Evolutionary conservation across 2,888 invertebrate genomes (phyloP).

Genomic region (Lepidocyrtoides sp.): DNA sequence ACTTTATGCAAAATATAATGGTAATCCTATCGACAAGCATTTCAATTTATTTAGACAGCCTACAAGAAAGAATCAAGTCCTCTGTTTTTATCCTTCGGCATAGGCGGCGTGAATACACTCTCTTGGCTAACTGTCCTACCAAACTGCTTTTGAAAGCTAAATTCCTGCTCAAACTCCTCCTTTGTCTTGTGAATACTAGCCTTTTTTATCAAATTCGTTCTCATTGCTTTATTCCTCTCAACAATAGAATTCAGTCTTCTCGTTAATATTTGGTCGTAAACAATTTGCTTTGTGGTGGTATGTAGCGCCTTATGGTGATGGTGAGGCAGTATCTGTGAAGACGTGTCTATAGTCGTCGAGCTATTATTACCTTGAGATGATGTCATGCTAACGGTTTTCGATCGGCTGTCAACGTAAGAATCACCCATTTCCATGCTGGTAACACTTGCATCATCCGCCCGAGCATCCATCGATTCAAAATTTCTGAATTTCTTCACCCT

Average conservation of each 20-base stretch:
- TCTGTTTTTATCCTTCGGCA: slow-evolving; percentile 55
- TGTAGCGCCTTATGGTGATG: too few species aligned
- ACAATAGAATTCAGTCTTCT: slow-evolving; percentile 79
- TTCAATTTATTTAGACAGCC: too few species aligned
- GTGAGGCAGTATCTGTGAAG: slow-evolving; percentile 42
- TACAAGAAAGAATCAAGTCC: slow-evolving; percentile 62
- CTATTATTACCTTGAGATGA: not conserved
- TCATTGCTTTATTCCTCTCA: slow-evolving; percentile 76
- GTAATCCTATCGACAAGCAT: too few species aligned
- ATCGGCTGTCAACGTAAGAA: not conserved
- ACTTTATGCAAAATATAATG: too few species aligned
- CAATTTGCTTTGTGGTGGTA: slow-evolving; percentile 38
- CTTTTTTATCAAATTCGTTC: slow-evolving; percentile 74
- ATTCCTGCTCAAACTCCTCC: slow-evolving; percentile 44
- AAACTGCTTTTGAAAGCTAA: slow-evolving; percentile 41
- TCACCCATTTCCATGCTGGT: not conserved
- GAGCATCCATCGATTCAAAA: not conserved
- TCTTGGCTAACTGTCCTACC: slow-evolving; percentile 64
- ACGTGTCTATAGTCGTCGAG: not conserved
- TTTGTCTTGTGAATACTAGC: slow-evolving; percentile 25
- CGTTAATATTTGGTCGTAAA: slow-evolving; percentile 82
- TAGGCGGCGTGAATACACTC: slow-evolving; percentile 58
- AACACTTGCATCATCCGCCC: not conserved
- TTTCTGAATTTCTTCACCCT: not conserved
- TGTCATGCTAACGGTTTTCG: not conserved